A percentile compares a stretch with the other conserved stretches of the same genome.
Evolutionary conservation across 2,113 vertebrate species (phyloP).

Genomic region (Ascaphus truei): DNA sequence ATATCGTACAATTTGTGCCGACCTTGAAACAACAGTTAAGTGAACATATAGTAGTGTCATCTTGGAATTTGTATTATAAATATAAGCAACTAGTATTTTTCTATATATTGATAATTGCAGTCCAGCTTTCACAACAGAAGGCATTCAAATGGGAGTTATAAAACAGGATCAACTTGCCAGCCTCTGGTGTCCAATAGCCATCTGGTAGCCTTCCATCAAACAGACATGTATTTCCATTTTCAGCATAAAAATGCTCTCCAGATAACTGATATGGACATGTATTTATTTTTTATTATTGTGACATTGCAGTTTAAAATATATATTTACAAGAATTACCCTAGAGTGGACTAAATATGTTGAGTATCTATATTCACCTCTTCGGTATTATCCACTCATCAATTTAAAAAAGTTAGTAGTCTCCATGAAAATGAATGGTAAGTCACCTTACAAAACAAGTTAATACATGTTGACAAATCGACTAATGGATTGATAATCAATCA

Average conservation of each 20-base stretch:
- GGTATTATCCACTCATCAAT: too few species aligned
- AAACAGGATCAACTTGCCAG: constrained; percentile 35
- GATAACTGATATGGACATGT: constrained; percentile 7
- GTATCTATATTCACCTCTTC: not conserved
- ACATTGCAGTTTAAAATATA: not conserved
- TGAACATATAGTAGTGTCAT: not conserved
- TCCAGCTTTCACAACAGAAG: constrained; percentile 35
- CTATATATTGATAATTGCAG: constrained; percentile 34
- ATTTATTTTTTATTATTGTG: constrained; percentile 13
- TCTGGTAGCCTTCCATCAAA: constrained; percentile 38
- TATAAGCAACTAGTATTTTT: constrained; percentile 18
- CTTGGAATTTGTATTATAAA: constrained; percentile 21
- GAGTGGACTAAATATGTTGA: not conserved
- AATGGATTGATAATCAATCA: too few species aligned
- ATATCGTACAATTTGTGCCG: not conserved
- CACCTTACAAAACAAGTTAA: too few species aligned
- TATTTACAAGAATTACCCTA: not conserved
- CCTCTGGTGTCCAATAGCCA: constrained; percentile 35
- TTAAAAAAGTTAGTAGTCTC: too few species aligned
- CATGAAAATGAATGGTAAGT: too few species aligned
- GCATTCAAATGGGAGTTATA: constrained; percentile 38
- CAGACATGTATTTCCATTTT: constrained; percentile 29
- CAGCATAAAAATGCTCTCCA: constrained; percentile 9
- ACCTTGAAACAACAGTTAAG: constrained; percentile 19
- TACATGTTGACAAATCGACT: too few species aligned